Conservation (phyloP, 2,113 vertebrate species). For the Xenus cinereus region DNA sequence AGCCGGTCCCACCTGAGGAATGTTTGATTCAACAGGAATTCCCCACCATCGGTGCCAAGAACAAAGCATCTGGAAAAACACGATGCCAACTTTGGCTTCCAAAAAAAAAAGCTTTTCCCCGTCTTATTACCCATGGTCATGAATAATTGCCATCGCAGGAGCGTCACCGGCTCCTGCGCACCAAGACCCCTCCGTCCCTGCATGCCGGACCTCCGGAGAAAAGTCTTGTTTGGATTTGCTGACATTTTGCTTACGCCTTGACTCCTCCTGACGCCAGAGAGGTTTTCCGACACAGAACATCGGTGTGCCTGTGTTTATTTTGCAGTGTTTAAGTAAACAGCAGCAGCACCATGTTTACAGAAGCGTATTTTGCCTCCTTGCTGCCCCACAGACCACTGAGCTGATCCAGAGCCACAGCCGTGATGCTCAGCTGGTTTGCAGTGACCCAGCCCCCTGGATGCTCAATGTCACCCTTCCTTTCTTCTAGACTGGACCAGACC, state of each 20-base stretch:
- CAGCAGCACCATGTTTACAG: not conserved
- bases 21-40: not conserved
- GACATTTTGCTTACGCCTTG: not conserved
- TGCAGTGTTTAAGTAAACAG: not conserved
- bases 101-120: not conserved
- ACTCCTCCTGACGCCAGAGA: not conserved
- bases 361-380: not conserved
- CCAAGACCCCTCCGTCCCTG: not conserved
- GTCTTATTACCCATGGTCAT: not conserved
- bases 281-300: not conserved
- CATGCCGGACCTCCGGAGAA: not conserved
- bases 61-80: not conserved
- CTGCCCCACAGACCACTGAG: not conserved
- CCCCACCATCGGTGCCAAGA: not conserved
- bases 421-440: not conserved
- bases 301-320: not conserved
- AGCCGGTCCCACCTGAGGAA: not conserved
- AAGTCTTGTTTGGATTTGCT: not conserved
- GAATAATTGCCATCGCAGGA: fast-evolving
- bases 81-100: not conserved
- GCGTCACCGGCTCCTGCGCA: not conserved
- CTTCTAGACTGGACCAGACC: not conserved
- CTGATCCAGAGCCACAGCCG: not conserved
- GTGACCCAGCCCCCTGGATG: not conserved
- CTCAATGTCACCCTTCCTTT: not conserved